Evolutionary conservation across 2,797 vertebrate species (phyloP).

Genomic region (Esox masquinongy): DNA sequence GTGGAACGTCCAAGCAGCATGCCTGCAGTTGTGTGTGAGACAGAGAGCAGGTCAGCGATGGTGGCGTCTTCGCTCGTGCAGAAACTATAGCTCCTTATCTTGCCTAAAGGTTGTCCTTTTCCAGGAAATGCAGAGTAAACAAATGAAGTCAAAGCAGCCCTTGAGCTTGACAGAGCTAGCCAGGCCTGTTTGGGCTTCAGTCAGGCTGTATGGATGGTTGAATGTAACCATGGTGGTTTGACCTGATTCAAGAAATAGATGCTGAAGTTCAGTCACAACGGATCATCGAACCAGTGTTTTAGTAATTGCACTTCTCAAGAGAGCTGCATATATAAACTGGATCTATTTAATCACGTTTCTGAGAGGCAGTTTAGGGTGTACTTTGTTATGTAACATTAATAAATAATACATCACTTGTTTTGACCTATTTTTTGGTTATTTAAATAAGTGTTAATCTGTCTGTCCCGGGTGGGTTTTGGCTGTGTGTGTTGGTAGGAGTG

Average conservation of each 20-base stretch:
- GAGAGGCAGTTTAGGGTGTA: constrained; percentile 27
- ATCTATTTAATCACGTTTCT: not conserved
- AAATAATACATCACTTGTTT: constrained; percentile 31
- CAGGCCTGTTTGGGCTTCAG: constrained; percentile 11
- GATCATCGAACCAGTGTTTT: not conserved
- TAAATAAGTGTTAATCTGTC: constrained; percentile 42
- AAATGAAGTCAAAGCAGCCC: constrained; percentile 62
- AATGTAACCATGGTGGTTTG: not conserved
- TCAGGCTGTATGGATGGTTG: not conserved
- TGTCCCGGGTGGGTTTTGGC: not conserved
- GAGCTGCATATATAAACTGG: not conserved
- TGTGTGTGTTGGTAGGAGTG: not conserved
- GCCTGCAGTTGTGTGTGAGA: not conserved
- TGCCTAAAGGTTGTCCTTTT: not conserved
- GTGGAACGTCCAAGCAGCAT: not conserved
- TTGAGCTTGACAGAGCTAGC: constrained; percentile 32
- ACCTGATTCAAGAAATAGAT: not conserved
- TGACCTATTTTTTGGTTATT: constrained; percentile 47
- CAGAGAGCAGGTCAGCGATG: not conserved
- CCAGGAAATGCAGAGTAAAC: constrained; percentile 57
- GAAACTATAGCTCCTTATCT: not conserved
- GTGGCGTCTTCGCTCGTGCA: not conserved
- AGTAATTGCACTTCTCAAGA: not conserved
- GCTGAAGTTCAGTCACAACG: not conserved
- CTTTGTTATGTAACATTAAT: not conserved